Percentiles rank a stretch among this genome's conserved stretches.
Conservation (phyloP, 1,140 invertebrate species). For the Oncopeltus fasciatus region DNA sequence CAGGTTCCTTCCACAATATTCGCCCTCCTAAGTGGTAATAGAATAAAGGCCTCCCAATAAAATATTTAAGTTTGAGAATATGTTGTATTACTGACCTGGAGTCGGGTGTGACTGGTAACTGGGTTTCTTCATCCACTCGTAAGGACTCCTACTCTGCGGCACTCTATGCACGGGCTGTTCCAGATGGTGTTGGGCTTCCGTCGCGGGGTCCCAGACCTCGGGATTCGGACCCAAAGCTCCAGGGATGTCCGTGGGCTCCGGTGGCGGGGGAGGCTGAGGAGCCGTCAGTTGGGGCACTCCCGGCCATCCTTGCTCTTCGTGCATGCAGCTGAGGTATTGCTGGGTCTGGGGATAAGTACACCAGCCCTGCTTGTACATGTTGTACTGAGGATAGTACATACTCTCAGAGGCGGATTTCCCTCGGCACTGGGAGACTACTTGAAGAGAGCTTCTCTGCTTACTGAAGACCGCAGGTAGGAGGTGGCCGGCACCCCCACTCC, state of each 20-base stretch:
- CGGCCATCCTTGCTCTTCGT: conserved; percentile 17
- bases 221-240: too few species aligned
- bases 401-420: too few species aligned
- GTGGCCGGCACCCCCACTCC: too few species aligned
- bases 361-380: conserved; percentile 13
- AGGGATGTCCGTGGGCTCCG: neutral
- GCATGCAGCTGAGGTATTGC: conserved; percentile 23
- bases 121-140: conserved; percentile 80
- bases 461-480: too few species aligned
- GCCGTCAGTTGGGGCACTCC: neutral
- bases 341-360: conserved; percentile 18
- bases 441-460: too few species aligned
- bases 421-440: too few species aligned
- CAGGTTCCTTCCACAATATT: too few species aligned
- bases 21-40: too few species aligned
- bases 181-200: neutral
- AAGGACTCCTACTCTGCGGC: conserved; percentile 54
- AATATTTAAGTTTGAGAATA: too few species aligned
- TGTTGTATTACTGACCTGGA: conserved; percentile 45
- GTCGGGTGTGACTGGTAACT: conserved; percentile 66
- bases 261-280: conserved; percentile 1
- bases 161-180: conserved; percentile 32
- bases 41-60: too few species aligned
- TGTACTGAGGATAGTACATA: conserved; percentile 18
- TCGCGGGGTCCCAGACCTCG: neutral